Base-by-base conservation (phyloP, 2,797 vertebrate genomes). In the Yasuhikotakia modesta region DNA sequence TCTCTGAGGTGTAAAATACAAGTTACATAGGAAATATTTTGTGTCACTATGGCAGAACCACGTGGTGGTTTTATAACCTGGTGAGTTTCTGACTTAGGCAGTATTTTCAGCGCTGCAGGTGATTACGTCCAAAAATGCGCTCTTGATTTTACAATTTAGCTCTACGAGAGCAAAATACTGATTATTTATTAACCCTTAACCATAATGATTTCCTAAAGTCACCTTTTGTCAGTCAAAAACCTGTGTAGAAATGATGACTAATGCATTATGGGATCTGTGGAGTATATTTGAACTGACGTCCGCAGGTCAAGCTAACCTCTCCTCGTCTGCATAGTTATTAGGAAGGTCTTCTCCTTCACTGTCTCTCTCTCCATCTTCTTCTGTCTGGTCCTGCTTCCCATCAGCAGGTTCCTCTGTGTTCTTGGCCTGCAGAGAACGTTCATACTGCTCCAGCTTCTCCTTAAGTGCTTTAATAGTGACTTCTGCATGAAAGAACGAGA, bases 401-500 rank as follows among this genome's bases (percentile, higher is more conserved):
- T 95, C 94, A 27, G 94, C 92, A 84, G 93, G 93, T 68, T 95
- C 93, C 65, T 91, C 93, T 88, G 94, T 93, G 0, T 92, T 94
- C 89, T 94, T 93, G 88, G 89, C 94, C 91, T 92, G 94, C 90
- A 94, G 87, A 70, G 92, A 93, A 90, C 93, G 93, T 74, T 96
- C 94, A 85, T 95, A 95, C 88, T 95, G 93, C 89, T 93, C 93
- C 89, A 96, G 93, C 90, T 96, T 95, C 90, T 96, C 94, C 89
- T 94, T 95, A 92, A 96, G 94, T 92, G 94, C 94, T 94, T 96
- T 95, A 92, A 96, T 95, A 83, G 94, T 95, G 90, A 95, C 94
- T 90, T 96, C 95, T 96, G 85, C 78, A 85, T 79, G 85, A 85
- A 83, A 85, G 87, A 89, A 12, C 81, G 85, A 86, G 79, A 79